These are phyloP conservation scores for Neuroscelio doddi DNA, from an alignment of 2,888 invertebrate species.

Conservation along the genomic window DNA sequence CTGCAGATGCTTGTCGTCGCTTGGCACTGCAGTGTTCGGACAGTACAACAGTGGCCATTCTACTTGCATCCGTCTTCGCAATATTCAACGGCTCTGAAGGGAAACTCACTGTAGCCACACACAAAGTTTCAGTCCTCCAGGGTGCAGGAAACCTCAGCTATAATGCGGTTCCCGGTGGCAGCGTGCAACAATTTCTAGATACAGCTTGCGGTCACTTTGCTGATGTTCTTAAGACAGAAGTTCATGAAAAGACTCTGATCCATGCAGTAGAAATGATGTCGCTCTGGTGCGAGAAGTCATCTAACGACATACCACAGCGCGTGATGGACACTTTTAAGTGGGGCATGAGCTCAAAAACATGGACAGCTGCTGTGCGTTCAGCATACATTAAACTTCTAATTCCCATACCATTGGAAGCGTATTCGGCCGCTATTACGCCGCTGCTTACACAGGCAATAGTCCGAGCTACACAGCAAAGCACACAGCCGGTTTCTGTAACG, in stretches of 20 bases:
- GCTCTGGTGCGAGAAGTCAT: slow-evolving; percentile 83
- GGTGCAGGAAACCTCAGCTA: slow-evolving; percentile 84
- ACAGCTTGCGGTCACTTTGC: slow-evolving; percentile 80
- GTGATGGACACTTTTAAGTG: slow-evolving; percentile 82
- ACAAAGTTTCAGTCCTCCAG: slow-evolving; percentile 89
- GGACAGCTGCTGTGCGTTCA: slow-evolving; percentile 83
- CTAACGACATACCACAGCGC: slow-evolving; percentile 78
- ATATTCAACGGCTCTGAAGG: slow-evolving; percentile 92
- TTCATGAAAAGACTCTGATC: slow-evolving; percentile 92
- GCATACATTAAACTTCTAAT: slow-evolving; percentile 84
- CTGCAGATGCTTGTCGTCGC: slow-evolving; percentile 79
- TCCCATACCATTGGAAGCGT: slow-evolving; percentile 52
- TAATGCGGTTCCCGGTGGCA: slow-evolving; percentile 78
- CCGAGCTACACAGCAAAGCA: slow-evolving; percentile 82
- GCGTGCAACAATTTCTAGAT: slow-evolving; percentile 76
- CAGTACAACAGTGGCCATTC: slow-evolving; percentile 77
- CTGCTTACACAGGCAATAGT: slow-evolving; percentile 82
- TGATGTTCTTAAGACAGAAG: slow-evolving; percentile 88
- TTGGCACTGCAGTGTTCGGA: slow-evolving; percentile 83
- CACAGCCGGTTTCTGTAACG: slow-evolving; percentile 79
- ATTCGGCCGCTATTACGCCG: slow-evolving; percentile 73
- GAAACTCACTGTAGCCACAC: slow-evolving; percentile 90
- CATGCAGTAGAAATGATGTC: slow-evolving; percentile 87
- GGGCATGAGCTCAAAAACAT: slow-evolving; percentile 83
- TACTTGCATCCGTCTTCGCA: slow-evolving; percentile 82